Evolutionary conservation across 2,113 vertebrate species (phyloP), one percentile per base, ranked within the genome.

Genomic region (Micronisus gabar): DNA sequence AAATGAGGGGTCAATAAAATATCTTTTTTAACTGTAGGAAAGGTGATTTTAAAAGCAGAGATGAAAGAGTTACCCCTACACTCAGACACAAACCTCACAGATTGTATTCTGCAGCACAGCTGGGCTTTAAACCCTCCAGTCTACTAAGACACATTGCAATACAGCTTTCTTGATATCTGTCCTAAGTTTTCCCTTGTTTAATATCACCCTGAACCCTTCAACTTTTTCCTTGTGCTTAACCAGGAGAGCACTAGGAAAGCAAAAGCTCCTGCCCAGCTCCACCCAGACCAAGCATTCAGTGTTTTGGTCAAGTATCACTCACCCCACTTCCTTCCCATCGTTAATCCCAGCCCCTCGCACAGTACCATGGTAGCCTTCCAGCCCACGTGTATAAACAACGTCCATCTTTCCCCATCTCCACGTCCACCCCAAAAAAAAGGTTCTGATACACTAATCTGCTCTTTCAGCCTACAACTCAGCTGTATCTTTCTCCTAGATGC

Each of bases 351-450:
- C 38, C 36, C 13, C 53, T 18, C 2, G 1, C 26, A 9, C 45
- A 41, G n/a, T 5, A 15, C 12, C 0, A 0, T 6, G 48, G 40
- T 63, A 56, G 30, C 26, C 26, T 40, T 36, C 56, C 65, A 90
- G 52, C 36, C 32, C 61, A 27, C 6, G 0, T 2, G 5, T 22
- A n/a, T 9, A 36, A 73, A 43, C 3, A 2, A 13, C 0, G 5
- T 9, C 21, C 22, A 10, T 27, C 38, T 47, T 40, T 59, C 15
- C 43, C 45, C 13, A 38, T 13, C 36, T 56, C 72, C 3, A 1
- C 2, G 19, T 23, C 73, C 43, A 38, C 43, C 27, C 27, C 34
- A 27, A 15, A 23, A 22, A 23, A 26, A 43, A 0, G 8, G 11
- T 30, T 25, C 61, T 58, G 36, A 9, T 20, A 26, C 11, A 2